These are phyloP conservation scores for Delia radicum DNA, from an alignment of 1,140 invertebrate genomes.

Conservation along the genomic window DNA sequence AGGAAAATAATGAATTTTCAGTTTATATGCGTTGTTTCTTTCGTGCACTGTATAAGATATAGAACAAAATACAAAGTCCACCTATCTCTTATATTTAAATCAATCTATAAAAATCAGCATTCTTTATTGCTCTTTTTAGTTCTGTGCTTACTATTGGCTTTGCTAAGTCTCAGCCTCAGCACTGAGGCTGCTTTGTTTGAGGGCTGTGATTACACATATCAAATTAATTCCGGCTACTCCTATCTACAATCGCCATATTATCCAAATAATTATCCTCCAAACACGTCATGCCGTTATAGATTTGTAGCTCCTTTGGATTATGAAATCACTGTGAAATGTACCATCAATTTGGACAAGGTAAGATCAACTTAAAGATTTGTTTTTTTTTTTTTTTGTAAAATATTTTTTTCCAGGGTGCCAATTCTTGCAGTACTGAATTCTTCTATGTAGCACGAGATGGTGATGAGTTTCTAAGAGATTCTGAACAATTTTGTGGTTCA, in stretches of 20 bases:
- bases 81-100: no score
- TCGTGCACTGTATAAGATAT: no score
- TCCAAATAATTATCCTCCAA: constrained; percentile 40
- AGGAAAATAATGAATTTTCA: no score
- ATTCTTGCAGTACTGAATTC: constrained; percentile 41
- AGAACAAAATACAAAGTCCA: no score
- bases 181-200: constrained; percentile 24
- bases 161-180: neutral
- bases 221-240: constrained; percentile 31
- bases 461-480: constrained; percentile 39
- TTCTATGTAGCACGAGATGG: constrained; percentile 47
- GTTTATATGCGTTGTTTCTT: no score
- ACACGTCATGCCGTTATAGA: constrained; percentile 49
- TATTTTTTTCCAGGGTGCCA: neutral
- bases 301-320: constrained; percentile 44
- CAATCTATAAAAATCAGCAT: no score
- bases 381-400: no score
- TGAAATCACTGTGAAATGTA: constrained; percentile 41
- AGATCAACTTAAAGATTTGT: neutral
- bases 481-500: constrained; percentile 47
- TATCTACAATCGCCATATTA: constrained; percentile 49
- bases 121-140: neutral
- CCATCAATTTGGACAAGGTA: constrained; percentile 39
- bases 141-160: neutral
- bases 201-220: constrained; percentile 40